Evolutionary conservation across 2,113 vertebrate species (phyloP).

Genomic region (Chloropsis hardwickii): DNA sequence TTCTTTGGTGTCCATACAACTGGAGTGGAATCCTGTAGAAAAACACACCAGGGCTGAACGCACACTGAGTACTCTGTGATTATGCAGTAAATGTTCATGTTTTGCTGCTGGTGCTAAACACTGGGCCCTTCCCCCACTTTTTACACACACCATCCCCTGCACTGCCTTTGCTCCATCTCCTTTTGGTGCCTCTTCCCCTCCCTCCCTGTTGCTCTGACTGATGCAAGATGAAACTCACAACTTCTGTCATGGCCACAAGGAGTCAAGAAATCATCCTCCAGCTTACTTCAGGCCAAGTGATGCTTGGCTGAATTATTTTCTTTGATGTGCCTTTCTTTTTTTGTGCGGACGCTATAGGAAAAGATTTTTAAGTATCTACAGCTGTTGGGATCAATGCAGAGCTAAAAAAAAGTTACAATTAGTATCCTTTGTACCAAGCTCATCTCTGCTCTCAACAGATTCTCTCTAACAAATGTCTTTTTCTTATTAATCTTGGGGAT

Average conservation of each 20-base stretch:
- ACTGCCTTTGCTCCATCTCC: neutral
- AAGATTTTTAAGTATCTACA: constrained; percentile 58
- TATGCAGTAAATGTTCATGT: constrained; percentile 43
- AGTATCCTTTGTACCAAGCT: constrained; percentile 19
- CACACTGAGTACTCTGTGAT: constrained; percentile 62
- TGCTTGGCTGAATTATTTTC: constrained; percentile 3
- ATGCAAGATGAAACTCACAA: neutral
- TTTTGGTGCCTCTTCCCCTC: neutral
- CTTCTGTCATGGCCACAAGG: neutral
- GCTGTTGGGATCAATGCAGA: constrained; percentile 44
- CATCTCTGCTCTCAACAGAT: constrained; percentile 19
- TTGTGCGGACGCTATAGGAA: neutral
- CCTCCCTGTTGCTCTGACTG: neutral
- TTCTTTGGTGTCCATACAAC: constrained; percentile 48
- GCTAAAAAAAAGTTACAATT: constrained; percentile 10
- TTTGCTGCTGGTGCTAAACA: constrained; percentile 43
- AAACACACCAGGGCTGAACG: constrained; percentile 59
- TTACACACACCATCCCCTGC: neutral
- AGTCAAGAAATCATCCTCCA: neutral
- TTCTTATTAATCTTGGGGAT: neutral
- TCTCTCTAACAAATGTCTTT: neutral
- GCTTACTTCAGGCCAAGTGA: neutral
- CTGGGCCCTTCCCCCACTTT: neutral
- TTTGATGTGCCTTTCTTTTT: neutral
- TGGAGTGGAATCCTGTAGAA: constrained; percentile 66